phyloP scores from a whole-genome alignment of 2,888 invertebrate genomes.

The Drosophila sordidula region DNA sequence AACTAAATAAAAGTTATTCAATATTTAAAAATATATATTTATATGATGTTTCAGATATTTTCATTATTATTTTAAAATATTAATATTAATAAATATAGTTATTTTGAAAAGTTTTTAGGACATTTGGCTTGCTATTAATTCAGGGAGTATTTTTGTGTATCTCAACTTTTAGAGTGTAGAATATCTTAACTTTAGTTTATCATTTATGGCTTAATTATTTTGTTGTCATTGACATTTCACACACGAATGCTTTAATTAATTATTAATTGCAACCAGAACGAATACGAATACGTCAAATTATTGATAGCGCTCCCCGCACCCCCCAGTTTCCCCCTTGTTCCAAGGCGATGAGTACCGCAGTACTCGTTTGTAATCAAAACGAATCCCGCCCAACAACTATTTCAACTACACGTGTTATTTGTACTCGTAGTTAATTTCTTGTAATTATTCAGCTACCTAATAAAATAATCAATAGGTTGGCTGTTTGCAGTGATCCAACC shows the following conservation, averaged over 20 bases:
- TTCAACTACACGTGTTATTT: slow-evolving; percentile 41
- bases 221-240: slow-evolving; percentile 54
- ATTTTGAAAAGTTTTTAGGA: not conserved
- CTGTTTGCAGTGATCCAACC: slow-evolving; percentile 55
- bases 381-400: slow-evolving; percentile 12
- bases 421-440: slow-evolving; percentile 62
- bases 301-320: slow-evolving; percentile 8
- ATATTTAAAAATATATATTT: too few relatives aligned
- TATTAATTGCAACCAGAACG: slow-evolving; percentile 40
- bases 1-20: too few relatives aligned
- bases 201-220: slow-evolving; percentile 31
- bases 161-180: not conserved
- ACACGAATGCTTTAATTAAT: slow-evolving; percentile 74
- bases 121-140: not conserved
- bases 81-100: too few relatives aligned
- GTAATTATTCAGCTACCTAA: slow-evolving; percentile 69
- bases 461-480: slow-evolving; percentile 65
- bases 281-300: slow-evolving; percentile 40
- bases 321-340: not conserved
- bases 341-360: slow-evolving; percentile 36
- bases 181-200: slow-evolving; percentile 18
- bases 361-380: slow-evolving; percentile 21
- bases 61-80: too few relatives aligned
- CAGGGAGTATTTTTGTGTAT: not conserved
- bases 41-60: too few relatives aligned